phyloP scores from a whole-genome alignment of 1,140 invertebrate genomes.

The Spodoptera frugiperda region DNA sequence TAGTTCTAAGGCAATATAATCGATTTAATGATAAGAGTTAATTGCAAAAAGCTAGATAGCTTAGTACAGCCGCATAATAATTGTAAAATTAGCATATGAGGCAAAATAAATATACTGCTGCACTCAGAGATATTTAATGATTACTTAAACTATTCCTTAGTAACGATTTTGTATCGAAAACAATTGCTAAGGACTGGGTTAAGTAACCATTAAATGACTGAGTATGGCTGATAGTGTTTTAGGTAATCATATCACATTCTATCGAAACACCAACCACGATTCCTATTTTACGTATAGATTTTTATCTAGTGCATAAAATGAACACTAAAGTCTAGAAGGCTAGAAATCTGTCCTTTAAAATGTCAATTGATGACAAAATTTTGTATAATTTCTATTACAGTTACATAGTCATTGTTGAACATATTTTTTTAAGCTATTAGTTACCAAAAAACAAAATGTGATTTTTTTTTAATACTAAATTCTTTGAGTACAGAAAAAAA shows the following conservation, averaged over 20 bases:
- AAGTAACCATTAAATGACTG: no score
- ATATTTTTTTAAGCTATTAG: no score
- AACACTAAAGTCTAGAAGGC: neutral
- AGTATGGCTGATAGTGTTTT: no score
- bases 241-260: neutral
- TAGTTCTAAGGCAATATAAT: constrained; percentile 18
- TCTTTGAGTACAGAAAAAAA: no score
- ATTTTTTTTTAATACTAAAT: no score
- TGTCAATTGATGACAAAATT: neutral
- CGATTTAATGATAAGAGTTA: neutral
- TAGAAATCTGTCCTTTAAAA: neutral
- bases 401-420: no score
- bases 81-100: no score
- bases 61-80: constrained; percentile 19
- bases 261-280: neutral
- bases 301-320: neutral
- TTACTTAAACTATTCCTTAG: no score
- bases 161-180: no score
- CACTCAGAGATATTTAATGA: no score
- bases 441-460: no score
- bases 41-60: constrained; percentile 27
- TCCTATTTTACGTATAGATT: neutral
- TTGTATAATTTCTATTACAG: neutral
- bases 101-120: neutral
- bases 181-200: no score